phyloP scores from a whole-genome alignment of 2,797 vertebrate species.

The Myotis findleyi region DNA sequence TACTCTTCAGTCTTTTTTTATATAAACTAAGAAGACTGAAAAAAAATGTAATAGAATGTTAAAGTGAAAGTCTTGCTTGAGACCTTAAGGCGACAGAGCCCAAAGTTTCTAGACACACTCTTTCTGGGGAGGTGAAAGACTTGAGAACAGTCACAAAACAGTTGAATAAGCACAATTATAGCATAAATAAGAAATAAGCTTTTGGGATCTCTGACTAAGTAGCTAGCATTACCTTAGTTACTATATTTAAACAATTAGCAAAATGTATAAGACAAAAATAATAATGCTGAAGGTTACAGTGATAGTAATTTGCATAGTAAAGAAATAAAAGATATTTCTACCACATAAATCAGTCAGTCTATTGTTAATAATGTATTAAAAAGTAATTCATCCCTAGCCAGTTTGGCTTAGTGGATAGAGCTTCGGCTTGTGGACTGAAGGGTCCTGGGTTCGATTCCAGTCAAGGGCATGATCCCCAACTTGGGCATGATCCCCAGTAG shows the following conservation, averaged over 20 bases:
- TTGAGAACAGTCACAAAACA: background rate
- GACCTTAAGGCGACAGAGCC: background rate
- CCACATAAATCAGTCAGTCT: background rate
- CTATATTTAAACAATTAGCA: background rate
- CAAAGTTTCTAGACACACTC: background rate
- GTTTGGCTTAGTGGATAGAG: background rate
- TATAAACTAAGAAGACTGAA: background rate
- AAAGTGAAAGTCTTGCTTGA: slow-evolving; percentile 21
- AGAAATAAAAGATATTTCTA: background rate
- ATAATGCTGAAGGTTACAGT: background rate
- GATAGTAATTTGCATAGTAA: background rate
- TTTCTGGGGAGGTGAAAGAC: background rate
- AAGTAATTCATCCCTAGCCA: background rate
- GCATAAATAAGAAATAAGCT: background rate
- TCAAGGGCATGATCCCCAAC: background rate
- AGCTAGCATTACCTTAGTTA: background rate
- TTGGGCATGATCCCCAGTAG: background rate
- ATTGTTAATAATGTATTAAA: background rate
- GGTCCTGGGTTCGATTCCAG: background rate
- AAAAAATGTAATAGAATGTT: background rate
- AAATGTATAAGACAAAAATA: background rate
- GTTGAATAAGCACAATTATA: background rate
- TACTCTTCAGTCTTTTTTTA: slow-evolving; percentile 10
- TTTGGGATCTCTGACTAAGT: background rate
- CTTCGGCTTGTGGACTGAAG: background rate